These are phyloP conservation scores for Fragum fragum DNA, from an alignment of 2,888 invertebrate genomes.

Conservation along the genomic window DNA sequence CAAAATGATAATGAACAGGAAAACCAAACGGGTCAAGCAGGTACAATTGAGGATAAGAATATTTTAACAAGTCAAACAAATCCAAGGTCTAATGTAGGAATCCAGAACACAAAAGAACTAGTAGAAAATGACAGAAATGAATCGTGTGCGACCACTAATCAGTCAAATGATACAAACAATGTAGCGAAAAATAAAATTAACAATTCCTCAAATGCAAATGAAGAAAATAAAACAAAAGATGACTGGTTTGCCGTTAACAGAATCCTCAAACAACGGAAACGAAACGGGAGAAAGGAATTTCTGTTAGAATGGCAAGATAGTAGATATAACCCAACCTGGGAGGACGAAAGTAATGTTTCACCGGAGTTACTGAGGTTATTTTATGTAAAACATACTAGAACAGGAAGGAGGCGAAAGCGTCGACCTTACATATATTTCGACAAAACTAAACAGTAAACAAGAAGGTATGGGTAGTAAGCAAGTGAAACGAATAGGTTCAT, in stretches of 20 bases:
- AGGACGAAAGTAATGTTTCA: constrained; percentile 34
- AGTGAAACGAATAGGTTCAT: not conserved
- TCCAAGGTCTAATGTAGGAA: no score
- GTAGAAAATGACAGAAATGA: no score
- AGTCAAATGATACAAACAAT: not conserved
- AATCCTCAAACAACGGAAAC: constrained; percentile 29
- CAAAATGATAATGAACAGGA: not conserved
- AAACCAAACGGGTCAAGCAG: not conserved
- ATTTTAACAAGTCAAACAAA: no score
- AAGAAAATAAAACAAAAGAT: not conserved
- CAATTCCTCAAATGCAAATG: not conserved
- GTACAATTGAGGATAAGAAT: not conserved
- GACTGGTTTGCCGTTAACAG: constrained; percentile 32
- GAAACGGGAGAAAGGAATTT: constrained; percentile 22
- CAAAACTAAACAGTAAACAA: not conserved
- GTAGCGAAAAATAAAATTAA: not conserved
- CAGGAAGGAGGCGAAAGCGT: not conserved
- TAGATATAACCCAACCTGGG: constrained; percentile 28
- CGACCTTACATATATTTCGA: not conserved
- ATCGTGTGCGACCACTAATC: no score
- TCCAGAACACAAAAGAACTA: no score
- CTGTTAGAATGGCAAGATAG: constrained; percentile 34
- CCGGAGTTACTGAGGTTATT: constrained; percentile 29
- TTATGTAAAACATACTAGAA: constrained; percentile 27
- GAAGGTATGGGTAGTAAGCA: not conserved